Conservation (phyloP, 2,797 vertebrate genomes). For the Lutjanus campechanus region DNA sequence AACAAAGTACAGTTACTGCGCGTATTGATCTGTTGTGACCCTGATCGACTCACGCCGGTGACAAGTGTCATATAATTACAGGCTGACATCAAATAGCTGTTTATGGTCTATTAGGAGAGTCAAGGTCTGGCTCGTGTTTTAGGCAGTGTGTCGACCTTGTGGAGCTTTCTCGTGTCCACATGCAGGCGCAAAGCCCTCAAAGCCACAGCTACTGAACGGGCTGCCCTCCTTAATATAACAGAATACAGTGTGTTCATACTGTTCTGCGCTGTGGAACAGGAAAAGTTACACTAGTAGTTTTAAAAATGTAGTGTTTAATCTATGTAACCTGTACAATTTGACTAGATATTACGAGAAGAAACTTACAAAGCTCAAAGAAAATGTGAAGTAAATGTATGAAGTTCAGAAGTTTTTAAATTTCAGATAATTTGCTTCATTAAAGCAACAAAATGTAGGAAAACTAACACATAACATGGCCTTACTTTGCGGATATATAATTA, state of each 20-base stretch:
- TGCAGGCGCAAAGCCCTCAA: constrained; percentile 68
- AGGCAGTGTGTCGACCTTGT: constrained; percentile 73
- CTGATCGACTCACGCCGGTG: constrained; percentile 64
- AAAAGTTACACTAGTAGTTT: constrained; percentile 45
- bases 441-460: background rate
- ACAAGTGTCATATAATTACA: constrained; percentile 66
- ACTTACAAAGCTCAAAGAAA: constrained; percentile 9
- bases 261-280: background rate
- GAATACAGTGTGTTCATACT: background rate
- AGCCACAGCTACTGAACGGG: constrained; percentile 44
- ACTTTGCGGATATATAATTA: background rate
- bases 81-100: constrained; percentile 60
- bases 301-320: background rate
- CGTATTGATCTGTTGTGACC: constrained; percentile 80
- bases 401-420: constrained; percentile 25
- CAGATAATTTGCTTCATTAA: constrained; percentile 5
- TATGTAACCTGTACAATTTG: background rate
- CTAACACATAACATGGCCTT: background rate
- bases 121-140: constrained; percentile 57
- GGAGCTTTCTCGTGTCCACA: constrained; percentile 67
- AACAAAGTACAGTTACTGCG: constrained; percentile 73
- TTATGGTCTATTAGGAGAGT: constrained; percentile 60
- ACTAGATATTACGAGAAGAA: background rate
- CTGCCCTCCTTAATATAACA: constrained; percentile 34
- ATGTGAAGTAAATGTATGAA: background rate